Percentiles rank a stretch among this genome's conserved stretches.
phyloP scores from a whole-genome alignment of 2,888 invertebrate genomes.

The Pyrrhosoma nymphula region DNA sequence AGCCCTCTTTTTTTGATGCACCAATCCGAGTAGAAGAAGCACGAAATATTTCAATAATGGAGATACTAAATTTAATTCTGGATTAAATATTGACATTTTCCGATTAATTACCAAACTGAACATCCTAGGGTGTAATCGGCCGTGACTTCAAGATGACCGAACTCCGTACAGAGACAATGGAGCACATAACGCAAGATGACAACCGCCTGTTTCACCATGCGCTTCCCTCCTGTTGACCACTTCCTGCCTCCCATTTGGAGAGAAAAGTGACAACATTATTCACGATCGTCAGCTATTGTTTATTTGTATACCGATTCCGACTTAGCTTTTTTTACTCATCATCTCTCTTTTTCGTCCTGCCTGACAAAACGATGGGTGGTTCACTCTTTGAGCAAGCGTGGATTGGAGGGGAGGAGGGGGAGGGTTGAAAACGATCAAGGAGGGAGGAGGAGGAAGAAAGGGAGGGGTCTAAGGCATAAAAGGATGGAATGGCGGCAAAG shows the following conservation, averaged over 20 bases:
- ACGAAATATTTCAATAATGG: too few species aligned
- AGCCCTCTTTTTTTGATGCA: too few species aligned
- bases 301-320: conserved; percentile 38
- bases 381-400: neutral
- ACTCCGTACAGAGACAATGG: neutral
- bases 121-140: too few species aligned
- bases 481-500: conserved; percentile 45
- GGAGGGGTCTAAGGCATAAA: neutral
- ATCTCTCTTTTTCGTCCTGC: neutral
- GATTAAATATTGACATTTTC: too few species aligned
- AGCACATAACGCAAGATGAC: neutral
- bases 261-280: conserved; percentile 58
- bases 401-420: neutral
- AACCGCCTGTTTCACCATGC: neutral
- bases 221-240: neutral
- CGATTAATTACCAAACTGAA: too few species aligned
- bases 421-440: neutral
- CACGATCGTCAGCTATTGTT: conserved; percentile 33
- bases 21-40: too few species aligned
- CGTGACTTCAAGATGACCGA: neutral
- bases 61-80: too few species aligned
- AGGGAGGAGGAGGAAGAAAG: neutral
- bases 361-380: conserved; percentile 42
- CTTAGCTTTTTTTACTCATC: neutral
- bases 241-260: neutral